These are phyloP conservation scores for Andrena trimmerana DNA, from an alignment of 2,888 invertebrate genomes.

Conservation along the genomic window DNA sequence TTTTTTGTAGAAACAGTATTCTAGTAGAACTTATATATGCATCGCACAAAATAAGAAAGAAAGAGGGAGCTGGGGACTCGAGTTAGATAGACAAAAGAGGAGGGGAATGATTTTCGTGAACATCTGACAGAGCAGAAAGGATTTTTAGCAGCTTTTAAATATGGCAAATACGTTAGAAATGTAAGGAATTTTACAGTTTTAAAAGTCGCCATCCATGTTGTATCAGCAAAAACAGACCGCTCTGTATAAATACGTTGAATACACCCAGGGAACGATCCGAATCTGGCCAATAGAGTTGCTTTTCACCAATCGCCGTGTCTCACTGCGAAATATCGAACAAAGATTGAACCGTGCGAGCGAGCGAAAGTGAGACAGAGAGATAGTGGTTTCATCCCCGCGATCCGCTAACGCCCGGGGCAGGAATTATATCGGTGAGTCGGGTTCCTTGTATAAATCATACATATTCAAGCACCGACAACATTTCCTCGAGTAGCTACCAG, in stretches of 20 bases:
- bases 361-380: not conserved
- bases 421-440: conserved; percentile 80
- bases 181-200: too few relatives aligned
- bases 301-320: not conserved
- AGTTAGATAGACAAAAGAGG: too few relatives aligned
- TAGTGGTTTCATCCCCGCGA: conserved; percentile 37
- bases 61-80: too few relatives aligned
- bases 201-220: too few relatives aligned
- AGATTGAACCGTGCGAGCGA: conserved; percentile 20
- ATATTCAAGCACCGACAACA: conserved; percentile 83
- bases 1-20: too few relatives aligned
- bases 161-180: not conserved
- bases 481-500: conserved; percentile 83
- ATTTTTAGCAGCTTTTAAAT: too few relatives aligned
- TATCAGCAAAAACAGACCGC: not conserved
- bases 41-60: too few relatives aligned
- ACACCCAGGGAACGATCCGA: not conserved
- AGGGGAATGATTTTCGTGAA: too few relatives aligned
- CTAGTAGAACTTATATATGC: too few relatives aligned
- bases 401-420: conserved; percentile 64
- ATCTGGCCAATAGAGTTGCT: not conserved
- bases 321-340: conserved; percentile 20
- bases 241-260: not conserved
- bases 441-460: conserved; percentile 83
- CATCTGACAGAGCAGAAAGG: too few relatives aligned